Percentiles rank a stretch among this genome's conserved stretches.
phyloP scores from a whole-genome alignment of 2,113 vertebrate species.

The Microcebus ravelobensis region DNA sequence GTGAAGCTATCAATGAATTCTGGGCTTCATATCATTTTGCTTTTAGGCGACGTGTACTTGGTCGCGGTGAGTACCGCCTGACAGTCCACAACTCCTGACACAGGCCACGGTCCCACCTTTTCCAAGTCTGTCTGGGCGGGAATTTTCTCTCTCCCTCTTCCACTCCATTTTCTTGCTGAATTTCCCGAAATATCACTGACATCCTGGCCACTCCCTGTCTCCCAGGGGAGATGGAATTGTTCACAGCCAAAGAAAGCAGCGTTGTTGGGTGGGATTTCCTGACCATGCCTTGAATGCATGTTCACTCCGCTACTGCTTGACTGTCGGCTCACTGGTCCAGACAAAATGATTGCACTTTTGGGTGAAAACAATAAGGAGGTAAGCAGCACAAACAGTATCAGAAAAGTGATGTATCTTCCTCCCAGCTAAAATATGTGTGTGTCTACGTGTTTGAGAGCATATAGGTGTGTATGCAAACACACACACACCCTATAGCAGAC shows the following conservation, averaged over 20 bases:
- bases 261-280: too few species aligned
- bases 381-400: not conserved
- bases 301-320: not conserved
- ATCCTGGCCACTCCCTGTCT: too few species aligned
- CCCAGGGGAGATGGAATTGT: not conserved
- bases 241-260: not conserved
- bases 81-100: not conserved
- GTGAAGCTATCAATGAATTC: not conserved
- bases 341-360: not conserved
- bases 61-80: not conserved
- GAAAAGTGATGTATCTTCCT: not conserved
- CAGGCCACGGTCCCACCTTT: not conserved
- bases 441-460: too few species aligned
- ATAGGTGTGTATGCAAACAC: not conserved
- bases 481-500: not conserved
- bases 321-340: not conserved
- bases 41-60: rapidly evolving
- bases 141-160: not conserved
- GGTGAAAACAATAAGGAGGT: not conserved
- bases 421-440: too few species aligned
- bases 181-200: not conserved
- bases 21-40: rapidly evolving
- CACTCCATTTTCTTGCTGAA: not conserved
- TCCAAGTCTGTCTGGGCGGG: not conserved
- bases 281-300: not conserved